Base-by-base conservation (phyloP, 2,888 invertebrate genomes). In the Scaptomyza polygonia region DNA sequence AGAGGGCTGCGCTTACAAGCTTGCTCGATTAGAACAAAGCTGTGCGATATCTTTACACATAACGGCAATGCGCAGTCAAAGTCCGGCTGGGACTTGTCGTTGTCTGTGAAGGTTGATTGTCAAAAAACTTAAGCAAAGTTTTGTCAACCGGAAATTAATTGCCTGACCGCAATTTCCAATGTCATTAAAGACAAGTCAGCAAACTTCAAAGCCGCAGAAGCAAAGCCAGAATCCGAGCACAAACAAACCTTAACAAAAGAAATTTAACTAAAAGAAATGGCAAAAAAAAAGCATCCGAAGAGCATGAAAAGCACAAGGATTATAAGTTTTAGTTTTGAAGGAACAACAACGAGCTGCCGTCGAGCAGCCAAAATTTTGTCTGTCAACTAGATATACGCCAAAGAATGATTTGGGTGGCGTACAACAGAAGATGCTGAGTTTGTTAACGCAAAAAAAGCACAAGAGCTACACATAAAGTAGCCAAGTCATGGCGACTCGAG, bases 111-210 rank as follows among this genome's bases (percentile, higher is more conserved):
- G 39, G 51, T 21, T 36, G 65, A 56, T 65, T 72, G 62, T 57
- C 80, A 73, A 81, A 81, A 83, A 86, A 83, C 73, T 72, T 67
- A 78, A 70, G 65, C 51, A 76, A 86, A 80, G 84, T 86, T 86
- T 74, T 61, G 83, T 83, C 78, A 88, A 84, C 79, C 75, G 80
- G 77, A 88, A 86, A 88, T 88, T 86, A 88, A 88, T 88, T 88
- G 86, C 79, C 82, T 88, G 87, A 88, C 88, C 88, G 75, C 84
- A 88, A 86, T 88, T 87, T 87, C 76, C 75, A 88, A 87, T 80
- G 77, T 81, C 82, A 85, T 86, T 86, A 84, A 80, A 78, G 79
- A 72, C 73, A 73, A 86, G 81, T 77, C 86, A 69, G 71, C 74
- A 77, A 79, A 79, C 86, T 86, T 88, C 84, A 86, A 88, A 86